Percentiles rank a stretch among this genome's conserved stretches.
phyloP scores from a whole-genome alignment of 2,888 invertebrate species.

The Pandemis heparana region DNA sequence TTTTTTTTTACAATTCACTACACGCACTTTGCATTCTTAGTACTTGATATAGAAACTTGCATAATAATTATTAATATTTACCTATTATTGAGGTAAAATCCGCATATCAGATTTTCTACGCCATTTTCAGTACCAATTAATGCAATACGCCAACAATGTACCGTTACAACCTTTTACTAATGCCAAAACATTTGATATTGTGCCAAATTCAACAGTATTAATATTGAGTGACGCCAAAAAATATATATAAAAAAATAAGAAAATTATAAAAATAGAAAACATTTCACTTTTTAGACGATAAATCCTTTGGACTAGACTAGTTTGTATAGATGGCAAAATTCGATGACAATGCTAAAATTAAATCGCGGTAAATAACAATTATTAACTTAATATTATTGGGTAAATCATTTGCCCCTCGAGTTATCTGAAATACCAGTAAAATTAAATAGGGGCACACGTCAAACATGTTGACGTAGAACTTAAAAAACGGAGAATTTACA shows the following conservation, averaged over 20 bases:
- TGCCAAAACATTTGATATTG: not conserved
- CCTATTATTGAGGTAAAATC: not conserved
- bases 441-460: not conserved
- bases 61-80: not conserved
- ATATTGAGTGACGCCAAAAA: not conserved
- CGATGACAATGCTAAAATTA: no score
- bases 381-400: not conserved
- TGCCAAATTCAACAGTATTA: slow-evolving; percentile 9
- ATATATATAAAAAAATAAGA: not conserved
- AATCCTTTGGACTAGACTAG: not conserved
- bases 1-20: not conserved
- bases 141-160: not conserved
- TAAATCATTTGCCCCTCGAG: not conserved
- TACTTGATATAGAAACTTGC: not conserved
- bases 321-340: not conserved
- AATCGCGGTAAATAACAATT: no score
- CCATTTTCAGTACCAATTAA: not conserved
- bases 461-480: no score
- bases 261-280: no score
- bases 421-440: no score
- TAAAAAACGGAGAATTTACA: not conserved
- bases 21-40: not conserved
- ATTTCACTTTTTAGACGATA: no score
- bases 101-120: not conserved
- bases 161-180: not conserved